These are phyloP conservation scores for Cebus imitator DNA, from an alignment of 2,113 vertebrate genomes.

Conservation along the genomic window DNA sequence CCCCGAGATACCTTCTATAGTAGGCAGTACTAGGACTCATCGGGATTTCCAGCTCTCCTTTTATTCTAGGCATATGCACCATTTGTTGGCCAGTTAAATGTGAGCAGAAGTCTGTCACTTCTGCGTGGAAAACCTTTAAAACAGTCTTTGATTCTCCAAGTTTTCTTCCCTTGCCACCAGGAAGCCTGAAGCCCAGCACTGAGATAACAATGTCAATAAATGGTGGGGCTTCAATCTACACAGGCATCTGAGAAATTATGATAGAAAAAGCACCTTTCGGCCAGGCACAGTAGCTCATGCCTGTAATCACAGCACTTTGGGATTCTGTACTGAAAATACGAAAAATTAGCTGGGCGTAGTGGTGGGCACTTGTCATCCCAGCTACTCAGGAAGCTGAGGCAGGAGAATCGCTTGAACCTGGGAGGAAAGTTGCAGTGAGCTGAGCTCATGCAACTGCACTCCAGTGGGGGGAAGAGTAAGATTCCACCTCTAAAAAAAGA, in stretches of 20 bases:
- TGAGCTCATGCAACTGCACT: too few species aligned
- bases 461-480: too few species aligned
- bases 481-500: too few species aligned
- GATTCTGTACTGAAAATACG: too few species aligned
- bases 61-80: not conserved
- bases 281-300: too few species aligned
- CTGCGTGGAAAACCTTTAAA: not conserved
- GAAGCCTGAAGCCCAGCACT: not conserved
- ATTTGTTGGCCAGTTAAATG: not conserved
- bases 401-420: too few species aligned
- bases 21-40: not conserved
- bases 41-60: too few species aligned
- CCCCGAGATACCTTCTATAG: not conserved
- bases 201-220: not conserved
- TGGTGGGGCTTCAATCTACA: rapidly evolving
- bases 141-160: not conserved
- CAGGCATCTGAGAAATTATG: not conserved
- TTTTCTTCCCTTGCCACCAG: not conserved
- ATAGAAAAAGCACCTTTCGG: not conserved
- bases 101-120: not conserved
- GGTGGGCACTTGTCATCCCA: too few species aligned
- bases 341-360: too few species aligned
- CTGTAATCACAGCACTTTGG: too few species aligned
- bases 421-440: too few species aligned
- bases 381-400: too few species aligned